Evolutionary conservation across 2,113 vertebrate species (phyloP).

Genomic region (Engystomops pustulosus): DNA sequence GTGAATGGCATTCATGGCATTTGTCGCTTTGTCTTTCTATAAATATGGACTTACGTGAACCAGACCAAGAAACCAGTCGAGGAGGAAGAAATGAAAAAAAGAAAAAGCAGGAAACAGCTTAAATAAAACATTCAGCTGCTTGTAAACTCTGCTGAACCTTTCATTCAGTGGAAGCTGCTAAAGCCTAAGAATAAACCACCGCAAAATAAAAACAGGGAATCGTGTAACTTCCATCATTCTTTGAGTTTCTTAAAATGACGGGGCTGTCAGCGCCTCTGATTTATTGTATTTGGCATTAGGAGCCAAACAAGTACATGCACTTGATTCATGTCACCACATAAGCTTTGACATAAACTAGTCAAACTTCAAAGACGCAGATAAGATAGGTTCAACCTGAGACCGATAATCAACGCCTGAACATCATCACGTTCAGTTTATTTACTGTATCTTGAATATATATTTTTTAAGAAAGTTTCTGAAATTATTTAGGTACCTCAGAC

Average conservation of each 20-base stretch:
- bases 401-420: constrained; percentile 5
- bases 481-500: not conserved
- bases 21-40: no score
- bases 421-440: not conserved
- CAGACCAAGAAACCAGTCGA: not conserved
- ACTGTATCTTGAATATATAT: not conserved
- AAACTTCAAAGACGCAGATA: constrained; percentile 48
- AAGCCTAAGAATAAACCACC: constrained; percentile 1
- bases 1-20: no score
- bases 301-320: constrained; percentile 17
- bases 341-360: constrained; percentile 28
- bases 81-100: not conserved
- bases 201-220: not conserved
- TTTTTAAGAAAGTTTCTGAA: not conserved
- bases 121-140: no score
- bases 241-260: constrained; percentile 10
- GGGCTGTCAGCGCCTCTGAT: constrained; percentile 31
- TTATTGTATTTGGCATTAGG: constrained; percentile 24
- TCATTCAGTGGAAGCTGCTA: not conserved
- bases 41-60: not conserved
- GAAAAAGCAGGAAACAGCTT: not conserved
- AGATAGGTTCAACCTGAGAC: constrained; percentile 3
- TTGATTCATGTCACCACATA: constrained; percentile 48
- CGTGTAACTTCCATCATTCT: constrained; percentile 8
- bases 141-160: not conserved